Evolutionary conservation across 2,888 invertebrate genomes (phyloP).

Genomic region (Pachycephus smyrnensis): DNA sequence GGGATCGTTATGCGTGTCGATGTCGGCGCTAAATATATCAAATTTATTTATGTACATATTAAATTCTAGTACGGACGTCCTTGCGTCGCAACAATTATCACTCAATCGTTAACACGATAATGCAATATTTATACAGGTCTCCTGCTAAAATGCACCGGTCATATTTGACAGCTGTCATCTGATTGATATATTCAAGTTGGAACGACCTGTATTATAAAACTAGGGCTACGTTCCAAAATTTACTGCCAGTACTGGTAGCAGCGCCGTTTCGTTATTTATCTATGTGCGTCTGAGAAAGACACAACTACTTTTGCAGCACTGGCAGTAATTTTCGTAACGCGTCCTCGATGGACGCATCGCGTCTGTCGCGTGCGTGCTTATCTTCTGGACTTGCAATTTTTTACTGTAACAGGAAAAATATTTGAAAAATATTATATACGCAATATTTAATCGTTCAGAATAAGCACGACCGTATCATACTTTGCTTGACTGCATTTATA

Average conservation of each 20-base stretch:
- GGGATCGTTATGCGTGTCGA: neutral
- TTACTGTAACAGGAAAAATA: neutral
- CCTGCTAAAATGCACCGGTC: neutral
- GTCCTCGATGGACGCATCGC: neutral
- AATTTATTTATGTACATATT: constrained; percentile 38
- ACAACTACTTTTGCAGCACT: neutral
- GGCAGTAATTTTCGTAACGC: neutral
- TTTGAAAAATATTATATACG: neutral
- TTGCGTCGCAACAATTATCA: neutral
- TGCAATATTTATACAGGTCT: neutral
- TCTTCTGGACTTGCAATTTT: neutral
- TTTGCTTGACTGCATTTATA: constrained; percentile 36
- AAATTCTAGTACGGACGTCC: neutral
- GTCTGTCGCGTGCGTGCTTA: neutral
- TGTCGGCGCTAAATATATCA: constrained; percentile 20
- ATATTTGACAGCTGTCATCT: neutral
- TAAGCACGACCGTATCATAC: constrained; percentile 14
- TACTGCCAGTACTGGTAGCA: neutral
- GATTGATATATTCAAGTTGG: neutral
- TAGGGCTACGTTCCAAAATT: neutral
- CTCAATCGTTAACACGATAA: neutral
- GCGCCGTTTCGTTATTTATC: neutral
- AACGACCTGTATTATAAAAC: neutral
- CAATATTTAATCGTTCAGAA: neutral
- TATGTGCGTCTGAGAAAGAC: neutral